Percentiles rank a stretch among this genome's conserved stretches.
phyloP scores from a whole-genome alignment of 2,113 vertebrate species.

The Sceloporus tristichus region DNA sequence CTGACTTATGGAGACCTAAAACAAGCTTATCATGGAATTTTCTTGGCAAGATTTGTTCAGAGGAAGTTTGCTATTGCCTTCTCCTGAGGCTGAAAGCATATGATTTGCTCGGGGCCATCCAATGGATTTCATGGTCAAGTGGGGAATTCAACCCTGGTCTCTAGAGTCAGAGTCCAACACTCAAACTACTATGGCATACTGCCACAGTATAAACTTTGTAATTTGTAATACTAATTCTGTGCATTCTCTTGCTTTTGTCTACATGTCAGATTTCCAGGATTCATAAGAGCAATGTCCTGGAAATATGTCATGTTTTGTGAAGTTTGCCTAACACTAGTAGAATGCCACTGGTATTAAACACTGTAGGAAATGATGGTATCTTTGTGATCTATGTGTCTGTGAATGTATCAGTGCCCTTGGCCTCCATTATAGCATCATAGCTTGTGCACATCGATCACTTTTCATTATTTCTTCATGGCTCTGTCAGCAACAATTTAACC shows the following conservation, averaged over 20 bases:
- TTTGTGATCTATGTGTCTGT: conserved; percentile 5
- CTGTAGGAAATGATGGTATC: neutral
- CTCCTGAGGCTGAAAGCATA: too few relatives aligned
- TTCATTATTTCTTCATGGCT: neutral
- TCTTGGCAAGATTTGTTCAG: too few relatives aligned
- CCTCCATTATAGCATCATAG: conserved; percentile 6
- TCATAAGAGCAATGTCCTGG: neutral
- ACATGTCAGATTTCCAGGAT: neutral
- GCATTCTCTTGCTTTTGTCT: neutral
- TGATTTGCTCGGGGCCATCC: too few relatives aligned
- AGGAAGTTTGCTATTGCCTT: too few relatives aligned
- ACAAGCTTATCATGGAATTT: too few relatives aligned
- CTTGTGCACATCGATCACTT: conserved; percentile 19
- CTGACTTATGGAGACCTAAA: too few relatives aligned
- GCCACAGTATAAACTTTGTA: too few relatives aligned
- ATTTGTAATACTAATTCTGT: neutral
- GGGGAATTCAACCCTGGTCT: too few relatives aligned
- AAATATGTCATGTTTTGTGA: neutral
- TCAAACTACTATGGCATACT: too few relatives aligned
- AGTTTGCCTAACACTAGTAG: neutral
- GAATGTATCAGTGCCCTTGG: neutral
- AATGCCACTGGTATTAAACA: neutral
- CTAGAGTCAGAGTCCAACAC: too few relatives aligned
- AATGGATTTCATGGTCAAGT: too few relatives aligned
- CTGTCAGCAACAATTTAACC: neutral